These are phyloP conservation scores for Martes martes DNA, from an alignment of 2,113 vertebrate genomes.

Conservation along the genomic window DNA sequence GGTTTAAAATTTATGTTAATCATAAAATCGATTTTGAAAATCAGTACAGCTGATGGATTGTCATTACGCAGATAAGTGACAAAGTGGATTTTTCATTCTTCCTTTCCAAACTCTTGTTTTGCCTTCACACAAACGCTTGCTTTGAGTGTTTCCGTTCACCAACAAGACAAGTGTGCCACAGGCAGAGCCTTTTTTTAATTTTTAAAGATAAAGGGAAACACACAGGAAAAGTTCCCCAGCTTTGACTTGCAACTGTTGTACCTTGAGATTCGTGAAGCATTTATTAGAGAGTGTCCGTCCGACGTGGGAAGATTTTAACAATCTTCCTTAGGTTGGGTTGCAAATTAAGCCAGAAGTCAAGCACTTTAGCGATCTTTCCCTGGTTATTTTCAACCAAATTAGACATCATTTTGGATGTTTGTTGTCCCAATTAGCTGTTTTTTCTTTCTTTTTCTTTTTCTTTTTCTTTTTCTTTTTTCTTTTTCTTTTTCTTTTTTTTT, in stretches of 20 bases:
- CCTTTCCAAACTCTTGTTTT: neutral
- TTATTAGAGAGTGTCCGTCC: slow-evolving; percentile 10
- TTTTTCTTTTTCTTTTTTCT: no score
- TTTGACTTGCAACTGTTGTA: neutral
- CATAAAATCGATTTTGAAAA: neutral
- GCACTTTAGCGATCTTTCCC: slow-evolving; percentile 42
- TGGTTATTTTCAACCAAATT: slow-evolving; percentile 71
- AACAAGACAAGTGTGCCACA: neutral
- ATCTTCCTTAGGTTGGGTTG: slow-evolving; percentile 20
- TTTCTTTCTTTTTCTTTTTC: no score
- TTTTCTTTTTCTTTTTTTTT: no score
- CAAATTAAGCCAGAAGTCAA: slow-evolving; percentile 37
- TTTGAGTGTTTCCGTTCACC: neutral
- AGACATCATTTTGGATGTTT: slow-evolving; percentile 59
- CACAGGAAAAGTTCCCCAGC: neutral
- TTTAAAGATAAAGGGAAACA: slow-evolving; percentile 48
- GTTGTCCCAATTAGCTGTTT: slow-evolving; percentile 35
- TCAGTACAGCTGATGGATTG: neutral
- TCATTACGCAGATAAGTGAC: neutral
- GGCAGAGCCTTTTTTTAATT: slow-evolving; percentile 35
- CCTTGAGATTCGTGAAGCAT: neutral
- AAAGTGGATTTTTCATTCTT: neutral
- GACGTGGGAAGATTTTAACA: slow-evolving; percentile 3
- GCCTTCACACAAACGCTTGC: neutral
- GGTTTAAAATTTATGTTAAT: neutral